phyloP scores from a whole-genome alignment of 2,888 invertebrate genomes.

The Philhelius pedissequus region DNA sequence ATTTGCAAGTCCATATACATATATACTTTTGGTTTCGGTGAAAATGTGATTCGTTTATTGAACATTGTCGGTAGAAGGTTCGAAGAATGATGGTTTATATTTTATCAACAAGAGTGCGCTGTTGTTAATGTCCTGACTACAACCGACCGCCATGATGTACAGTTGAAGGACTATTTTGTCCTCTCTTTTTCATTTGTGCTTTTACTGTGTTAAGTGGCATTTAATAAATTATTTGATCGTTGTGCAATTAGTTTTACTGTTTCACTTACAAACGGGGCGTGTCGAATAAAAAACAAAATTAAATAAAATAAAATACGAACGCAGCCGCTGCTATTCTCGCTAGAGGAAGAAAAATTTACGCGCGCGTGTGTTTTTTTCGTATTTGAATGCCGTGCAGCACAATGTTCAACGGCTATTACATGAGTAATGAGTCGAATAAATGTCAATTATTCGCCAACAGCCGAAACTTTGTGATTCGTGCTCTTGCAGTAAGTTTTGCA shows the following conservation, averaged over 20 bases:
- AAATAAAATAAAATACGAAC: not conserved
- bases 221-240: conserved; percentile 52
- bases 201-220: conserved; percentile 40
- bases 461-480: conserved; percentile 53
- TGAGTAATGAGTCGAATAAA: conserved; percentile 66
- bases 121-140: not conserved
- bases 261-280: conserved; percentile 39
- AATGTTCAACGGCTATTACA: conserved; percentile 64
- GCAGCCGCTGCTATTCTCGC: not conserved
- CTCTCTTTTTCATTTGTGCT: not conserved
- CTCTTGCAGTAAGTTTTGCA: conserved; percentile 57
- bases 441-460: conserved; percentile 66
- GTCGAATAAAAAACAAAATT: not conserved
- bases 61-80: not conserved
- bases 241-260: conserved; percentile 61
- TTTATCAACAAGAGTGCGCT: not conserved
- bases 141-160: too few relatives aligned
- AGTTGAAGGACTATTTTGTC: not conserved
- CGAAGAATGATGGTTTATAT: not conserved
- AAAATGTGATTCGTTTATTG: not conserved
- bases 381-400: conserved; percentile 28
- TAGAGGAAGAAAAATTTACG: not conserved
- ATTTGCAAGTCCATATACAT: not conserved
- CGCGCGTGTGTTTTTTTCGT: not conserved
- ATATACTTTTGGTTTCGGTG: not conserved